Percentiles rank a stretch among this genome's conserved stretches.
Evolutionary conservation across 2,797 vertebrate species (phyloP).

Genomic region (Bryconaethiops microstoma): DNA sequence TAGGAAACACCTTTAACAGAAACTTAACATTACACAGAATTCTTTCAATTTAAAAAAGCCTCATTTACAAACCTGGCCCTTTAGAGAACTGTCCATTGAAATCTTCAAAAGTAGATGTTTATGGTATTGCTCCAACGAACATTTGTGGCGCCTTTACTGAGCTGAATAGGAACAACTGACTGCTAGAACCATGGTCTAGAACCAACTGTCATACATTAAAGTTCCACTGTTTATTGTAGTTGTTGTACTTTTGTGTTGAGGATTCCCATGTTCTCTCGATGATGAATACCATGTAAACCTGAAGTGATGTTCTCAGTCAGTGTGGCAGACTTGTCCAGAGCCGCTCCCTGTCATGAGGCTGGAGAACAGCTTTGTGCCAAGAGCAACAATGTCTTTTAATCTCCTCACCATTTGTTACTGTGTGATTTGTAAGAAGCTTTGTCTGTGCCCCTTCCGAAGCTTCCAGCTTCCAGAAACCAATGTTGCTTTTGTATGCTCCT

Average conservation of each 20-base stretch:
- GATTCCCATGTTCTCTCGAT: not conserved
- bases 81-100: not conserved
- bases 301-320: not conserved
- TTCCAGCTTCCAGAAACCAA: not conserved
- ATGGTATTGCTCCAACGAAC: too few relatives aligned
- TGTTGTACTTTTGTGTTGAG: not conserved
- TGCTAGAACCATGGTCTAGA: not conserved
- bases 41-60: not conserved
- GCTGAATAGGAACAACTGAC: not conserved
- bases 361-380: not conserved
- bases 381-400: not conserved
- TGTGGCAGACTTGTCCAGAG: not conserved
- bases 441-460: not conserved
- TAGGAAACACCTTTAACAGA: too few relatives aligned
- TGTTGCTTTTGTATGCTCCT: not conserved
- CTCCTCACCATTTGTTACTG: not conserved
- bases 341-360: not conserved
- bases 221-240: not conserved
- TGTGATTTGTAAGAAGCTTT: not conserved
- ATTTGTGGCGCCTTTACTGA: not conserved
- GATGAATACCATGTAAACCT: constrained; percentile 13
- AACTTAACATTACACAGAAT: not conserved
- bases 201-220: not conserved
- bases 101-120: not conserved
- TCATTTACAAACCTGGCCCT: not conserved